Evolutionary conservation across 2,797 vertebrate species (phyloP), one percentile per base, ranked within the genome.

Genomic region (Sebastes miniatus): DNA sequence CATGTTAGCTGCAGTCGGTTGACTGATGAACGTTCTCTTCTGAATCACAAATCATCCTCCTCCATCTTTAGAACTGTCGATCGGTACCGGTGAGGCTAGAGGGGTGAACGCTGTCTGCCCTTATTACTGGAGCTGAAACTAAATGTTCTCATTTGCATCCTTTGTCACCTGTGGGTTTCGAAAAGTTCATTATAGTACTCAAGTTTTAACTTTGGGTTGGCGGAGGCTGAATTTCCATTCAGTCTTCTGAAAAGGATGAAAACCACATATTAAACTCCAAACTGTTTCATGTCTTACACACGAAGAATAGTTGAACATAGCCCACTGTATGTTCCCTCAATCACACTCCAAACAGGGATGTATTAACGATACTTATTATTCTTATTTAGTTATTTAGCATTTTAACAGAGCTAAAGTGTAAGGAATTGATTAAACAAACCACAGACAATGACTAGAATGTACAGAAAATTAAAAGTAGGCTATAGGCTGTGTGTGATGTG

Each of bases 31-130:
- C 13, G 68, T 29, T 57, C 52, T 77, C 36, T 20, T 70, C 70
- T 79, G 87, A 88, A 89, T 91, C 84, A 18, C 87, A 84, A 89
- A 80, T 73, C 73, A 71, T 83, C 47, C 67, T 75, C 50, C 72
- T 76, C 34, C 20, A 25, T 85, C 77, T 73, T 83, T 77, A 64
- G 57, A 66, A 74, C 66, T 87, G 83, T 83, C 68, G 8, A 62
- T 84, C 71, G 63, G 25, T 43, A 31, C 34, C 73, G 29, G 16
- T 10, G 32, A 80, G 72, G 50, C 50, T 12, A 9, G 64, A 56
- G 76, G 70, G 67, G 32, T 18, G 69, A 78, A 67, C 4, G 32
- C 72, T 72, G 75, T 83, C 77, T 54, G 59, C 50, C 54, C 52
- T 68, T 39, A 61, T 88, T 79, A 80, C 39, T 50, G 74, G n/a